Evolutionary conservation across 2,888 invertebrate species (phyloP).

Genomic region (Lithophane ornitopus): DNA sequence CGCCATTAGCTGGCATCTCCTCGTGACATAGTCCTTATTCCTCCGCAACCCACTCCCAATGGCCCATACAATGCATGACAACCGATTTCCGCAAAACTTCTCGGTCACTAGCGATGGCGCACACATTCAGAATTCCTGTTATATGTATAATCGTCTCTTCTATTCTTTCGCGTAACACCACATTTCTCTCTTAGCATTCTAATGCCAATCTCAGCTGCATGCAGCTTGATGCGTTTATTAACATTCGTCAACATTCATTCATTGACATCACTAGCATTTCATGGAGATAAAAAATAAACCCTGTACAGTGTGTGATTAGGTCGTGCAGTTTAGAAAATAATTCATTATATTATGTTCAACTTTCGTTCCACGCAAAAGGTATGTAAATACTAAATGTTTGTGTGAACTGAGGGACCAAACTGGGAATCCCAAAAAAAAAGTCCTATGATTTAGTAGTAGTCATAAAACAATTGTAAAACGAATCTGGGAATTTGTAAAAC

Average conservation of each 20-base stretch:
- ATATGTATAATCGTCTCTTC: no score
- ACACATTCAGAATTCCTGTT: not conserved
- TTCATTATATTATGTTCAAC: not conserved
- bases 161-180: not conserved
- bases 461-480: no score
- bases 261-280: not conserved
- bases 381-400: not conserved
- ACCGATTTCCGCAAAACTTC: not conserved
- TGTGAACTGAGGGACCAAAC: no score
- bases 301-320: not conserved
- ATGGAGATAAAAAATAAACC: not conserved
- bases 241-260: not conserved
- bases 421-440: no score
- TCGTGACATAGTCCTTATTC: not conserved
- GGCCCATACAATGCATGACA: not conserved
- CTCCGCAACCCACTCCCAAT: no score
- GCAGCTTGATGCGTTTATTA: not conserved
- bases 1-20: not conserved
- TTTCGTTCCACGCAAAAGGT: not conserved
- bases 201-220: not conserved
- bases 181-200: not conserved
- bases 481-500: no score
- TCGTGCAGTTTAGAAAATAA: not conserved
- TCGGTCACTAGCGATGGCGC: not conserved
- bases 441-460: no score